phyloP scores from a whole-genome alignment of 2,113 vertebrate genomes.

The Onychostoma macrolepis region DNA sequence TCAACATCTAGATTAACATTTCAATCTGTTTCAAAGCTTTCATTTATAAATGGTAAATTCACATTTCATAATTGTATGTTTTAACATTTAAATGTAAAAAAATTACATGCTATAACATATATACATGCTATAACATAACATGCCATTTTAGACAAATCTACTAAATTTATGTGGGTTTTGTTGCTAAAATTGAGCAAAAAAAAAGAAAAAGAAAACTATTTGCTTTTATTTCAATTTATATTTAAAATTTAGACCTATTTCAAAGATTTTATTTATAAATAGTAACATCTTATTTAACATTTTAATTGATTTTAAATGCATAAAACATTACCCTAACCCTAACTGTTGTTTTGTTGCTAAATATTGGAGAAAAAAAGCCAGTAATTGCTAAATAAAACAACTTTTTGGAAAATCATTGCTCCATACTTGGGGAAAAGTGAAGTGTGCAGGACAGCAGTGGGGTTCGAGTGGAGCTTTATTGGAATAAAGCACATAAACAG shows the following conservation, averaged over 20 bases:
- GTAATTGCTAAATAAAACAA: background rate
- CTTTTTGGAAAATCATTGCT: background rate
- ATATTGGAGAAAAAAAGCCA: background rate
- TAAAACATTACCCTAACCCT: no score
- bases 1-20: background rate
- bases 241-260: no score
- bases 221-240: no score
- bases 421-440: background rate
- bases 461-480: background rate
- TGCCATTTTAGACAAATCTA: no score
- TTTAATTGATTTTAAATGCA: no score
- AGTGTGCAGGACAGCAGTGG: background rate
- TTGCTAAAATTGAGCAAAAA: no score
- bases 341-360: background rate
- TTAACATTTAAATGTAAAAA: background rate
- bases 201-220: no score
- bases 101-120: no score
- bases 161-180: no score
- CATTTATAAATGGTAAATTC: background rate
- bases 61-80: background rate
- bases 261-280: no score
- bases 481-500: conserved; percentile 5
- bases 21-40: background rate
- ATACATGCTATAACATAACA: no score
- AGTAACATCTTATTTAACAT: no score